A percentile compares a stretch with the other conserved stretches of the same genome.
Conservation (phyloP, 2,797 vertebrate genomes). For the Apogon talboti region DNA sequence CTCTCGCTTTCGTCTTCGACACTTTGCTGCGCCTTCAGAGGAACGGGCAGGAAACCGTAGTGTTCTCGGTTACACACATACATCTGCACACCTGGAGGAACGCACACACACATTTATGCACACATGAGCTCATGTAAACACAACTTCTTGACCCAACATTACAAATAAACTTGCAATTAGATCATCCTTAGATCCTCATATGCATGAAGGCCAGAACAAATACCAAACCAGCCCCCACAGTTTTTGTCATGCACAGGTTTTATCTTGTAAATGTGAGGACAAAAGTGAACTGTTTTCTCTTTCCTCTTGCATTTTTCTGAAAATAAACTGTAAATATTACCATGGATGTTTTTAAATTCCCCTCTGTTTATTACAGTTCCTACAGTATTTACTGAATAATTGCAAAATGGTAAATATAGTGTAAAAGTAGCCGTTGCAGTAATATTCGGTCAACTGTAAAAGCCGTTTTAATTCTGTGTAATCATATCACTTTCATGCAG, state of each 20-base stretch:
- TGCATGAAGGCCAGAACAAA: not conserved
- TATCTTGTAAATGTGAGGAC: not conserved
- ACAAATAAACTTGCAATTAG: conserved; percentile 19
- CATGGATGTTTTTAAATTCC: not conserved
- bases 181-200: not conserved
- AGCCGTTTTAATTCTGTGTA: too few species aligned
- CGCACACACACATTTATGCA: conserved; percentile 34
- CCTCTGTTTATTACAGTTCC: not conserved
- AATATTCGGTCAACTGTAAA: too few species aligned
- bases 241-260: not conserved
- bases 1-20: conserved; percentile 92
- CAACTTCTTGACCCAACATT: conserved; percentile 25
- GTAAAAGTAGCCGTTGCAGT: too few species aligned
- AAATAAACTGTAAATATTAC: not conserved
- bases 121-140: conserved; percentile 29
- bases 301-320: not conserved
- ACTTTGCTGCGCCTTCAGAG: conserved; percentile 91
- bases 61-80: conserved; percentile 93
- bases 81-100: conserved; percentile 91
- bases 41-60: conserved; percentile 94
- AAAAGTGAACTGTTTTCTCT: not conserved
- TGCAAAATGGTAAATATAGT: too few species aligned
- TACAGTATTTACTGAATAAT: too few species aligned
- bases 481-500: too few species aligned
- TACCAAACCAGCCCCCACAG: not conserved